phyloP scores from a whole-genome alignment of 2,797 vertebrate genomes.

The Rhynchotus rufescens region DNA sequence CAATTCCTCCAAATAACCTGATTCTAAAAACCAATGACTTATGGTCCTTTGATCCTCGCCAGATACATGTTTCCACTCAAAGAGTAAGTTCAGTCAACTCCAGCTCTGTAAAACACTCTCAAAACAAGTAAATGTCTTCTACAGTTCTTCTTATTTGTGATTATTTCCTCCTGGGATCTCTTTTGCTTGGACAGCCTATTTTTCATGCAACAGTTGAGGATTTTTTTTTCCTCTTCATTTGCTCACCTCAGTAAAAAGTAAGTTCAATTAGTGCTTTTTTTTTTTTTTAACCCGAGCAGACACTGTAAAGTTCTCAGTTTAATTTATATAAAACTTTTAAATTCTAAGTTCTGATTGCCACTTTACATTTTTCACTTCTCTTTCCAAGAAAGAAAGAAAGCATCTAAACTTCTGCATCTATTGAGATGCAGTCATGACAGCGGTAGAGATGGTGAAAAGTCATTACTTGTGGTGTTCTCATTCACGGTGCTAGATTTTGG shows the following conservation, averaged over 20 bases:
- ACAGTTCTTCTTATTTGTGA: background rate
- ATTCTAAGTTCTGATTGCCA: background rate
- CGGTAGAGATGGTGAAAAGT: background rate
- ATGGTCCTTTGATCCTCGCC: background rate
- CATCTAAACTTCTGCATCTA: background rate
- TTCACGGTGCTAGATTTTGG: background rate
- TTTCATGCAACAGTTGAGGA: background rate
- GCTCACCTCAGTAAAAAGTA: background rate
- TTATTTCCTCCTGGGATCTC: background rate
- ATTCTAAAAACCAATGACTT: background rate
- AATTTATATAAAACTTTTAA: accelerated
- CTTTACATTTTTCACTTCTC: background rate
- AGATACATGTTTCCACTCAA: background rate
- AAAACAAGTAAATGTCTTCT: background rate
- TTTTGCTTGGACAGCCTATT: background rate
- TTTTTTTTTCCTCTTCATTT: background rate
- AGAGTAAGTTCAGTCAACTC: background rate
- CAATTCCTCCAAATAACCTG: background rate
- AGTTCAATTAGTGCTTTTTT: background rate
- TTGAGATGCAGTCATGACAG: background rate
- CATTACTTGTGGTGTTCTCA: background rate
- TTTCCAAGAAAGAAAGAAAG: background rate
- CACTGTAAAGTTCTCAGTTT: background rate
- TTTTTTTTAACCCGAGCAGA: background rate
- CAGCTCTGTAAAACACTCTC: background rate